Conservation (phyloP, 2,113 vertebrate genomes). For the Theristicus caerulescens region DNA sequence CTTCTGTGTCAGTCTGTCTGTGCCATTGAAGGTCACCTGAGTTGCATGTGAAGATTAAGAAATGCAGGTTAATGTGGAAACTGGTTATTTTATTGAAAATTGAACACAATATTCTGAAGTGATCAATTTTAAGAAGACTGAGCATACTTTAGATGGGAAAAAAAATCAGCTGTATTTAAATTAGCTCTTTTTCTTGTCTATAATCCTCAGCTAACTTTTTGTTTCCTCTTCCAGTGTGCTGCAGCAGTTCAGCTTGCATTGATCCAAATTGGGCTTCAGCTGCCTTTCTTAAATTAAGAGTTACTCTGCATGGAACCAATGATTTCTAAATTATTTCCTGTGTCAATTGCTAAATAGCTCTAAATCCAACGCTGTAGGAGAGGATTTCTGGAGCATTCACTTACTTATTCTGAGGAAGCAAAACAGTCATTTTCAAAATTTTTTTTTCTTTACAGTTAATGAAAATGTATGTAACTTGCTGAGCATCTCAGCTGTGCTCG, state of each 20-base stretch:
- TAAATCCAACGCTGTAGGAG: background rate
- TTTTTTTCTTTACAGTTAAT: background rate
- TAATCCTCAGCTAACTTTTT: background rate
- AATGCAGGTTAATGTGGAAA: background rate
- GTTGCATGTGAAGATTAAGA: background rate
- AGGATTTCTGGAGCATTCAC: background rate
- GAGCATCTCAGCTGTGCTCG: background rate
- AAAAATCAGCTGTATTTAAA: background rate
- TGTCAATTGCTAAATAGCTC: background rate
- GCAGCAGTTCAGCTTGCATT: background rate
- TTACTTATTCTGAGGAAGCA: background rate
- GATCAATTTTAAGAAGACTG: background rate
- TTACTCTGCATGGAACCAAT: background rate
- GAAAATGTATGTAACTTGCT: background rate
- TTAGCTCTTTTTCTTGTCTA: background rate
- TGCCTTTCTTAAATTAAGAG: conserved; percentile 10
- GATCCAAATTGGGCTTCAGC: background rate
- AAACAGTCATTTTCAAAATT: conserved; percentile 5
- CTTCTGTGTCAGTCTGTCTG: background rate
- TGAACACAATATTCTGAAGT: background rate
- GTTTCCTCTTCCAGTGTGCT: background rate
- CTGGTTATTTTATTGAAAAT: background rate
- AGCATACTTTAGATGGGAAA: background rate
- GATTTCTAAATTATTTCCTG: conserved; percentile 25
- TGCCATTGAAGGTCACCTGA: background rate